Conservation (phyloP, 2,888 invertebrate species). For the Thecophora atra region DNA sequence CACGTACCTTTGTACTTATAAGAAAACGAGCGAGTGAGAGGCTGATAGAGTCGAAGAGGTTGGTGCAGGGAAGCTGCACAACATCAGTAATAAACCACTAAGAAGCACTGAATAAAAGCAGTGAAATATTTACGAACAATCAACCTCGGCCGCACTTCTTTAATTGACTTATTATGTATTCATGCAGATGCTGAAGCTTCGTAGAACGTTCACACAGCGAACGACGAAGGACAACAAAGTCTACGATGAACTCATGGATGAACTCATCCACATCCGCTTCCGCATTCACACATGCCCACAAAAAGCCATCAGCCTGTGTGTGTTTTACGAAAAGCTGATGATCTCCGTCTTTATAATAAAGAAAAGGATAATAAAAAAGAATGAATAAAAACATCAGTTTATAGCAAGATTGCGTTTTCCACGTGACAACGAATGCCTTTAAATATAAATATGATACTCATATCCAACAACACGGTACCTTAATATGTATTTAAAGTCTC, state of each 20-base stretch:
- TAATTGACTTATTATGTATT: slow-evolving; percentile 64
- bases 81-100: background rate
- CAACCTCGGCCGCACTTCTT: slow-evolving; percentile 57
- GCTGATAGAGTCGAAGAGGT: background rate
- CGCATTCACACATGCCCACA: background rate
- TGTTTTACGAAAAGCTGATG: background rate
- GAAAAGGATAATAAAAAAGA: background rate
- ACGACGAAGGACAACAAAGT: background rate
- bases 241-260: background rate
- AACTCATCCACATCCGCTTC: background rate
- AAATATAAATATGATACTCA: too few relatives aligned
- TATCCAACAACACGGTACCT: background rate
- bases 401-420: too few relatives aligned
- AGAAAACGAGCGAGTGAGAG: background rate
- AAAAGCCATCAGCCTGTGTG: background rate
- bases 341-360: background rate
- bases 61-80: slow-evolving; percentile 1
- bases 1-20: background rate
- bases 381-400: too few relatives aligned
- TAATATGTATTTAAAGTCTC: background rate
- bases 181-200: slow-evolving; percentile 46
- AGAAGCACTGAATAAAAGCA: slow-evolving; percentile 30
- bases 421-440: too few relatives aligned
- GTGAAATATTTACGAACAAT: slow-evolving; percentile 58
- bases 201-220: slow-evolving; percentile 34